Evolutionary conservation across 2,113 vertebrate genomes (phyloP), one percentile per base, ranked within the genome.

Genomic region (Anoura caudifer): DNA sequence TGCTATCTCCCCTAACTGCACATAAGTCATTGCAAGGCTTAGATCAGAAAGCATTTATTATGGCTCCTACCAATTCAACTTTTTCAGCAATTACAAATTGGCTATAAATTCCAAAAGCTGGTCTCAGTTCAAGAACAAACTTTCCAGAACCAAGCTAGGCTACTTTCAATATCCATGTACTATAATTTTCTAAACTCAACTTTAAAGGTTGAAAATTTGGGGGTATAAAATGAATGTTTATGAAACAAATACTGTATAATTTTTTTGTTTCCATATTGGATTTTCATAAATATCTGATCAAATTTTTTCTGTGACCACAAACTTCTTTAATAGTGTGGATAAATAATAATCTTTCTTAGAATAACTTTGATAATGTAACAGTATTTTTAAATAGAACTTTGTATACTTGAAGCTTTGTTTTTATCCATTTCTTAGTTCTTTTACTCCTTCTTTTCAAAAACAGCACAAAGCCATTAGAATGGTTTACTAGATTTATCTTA

Each of bases 401-500:
- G 4, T 65, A 2, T 5, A 41, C 3, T 19, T 38, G n/a, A 93
- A 80, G 26, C 65, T 65, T 84, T 43, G 6, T 52, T 93, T 94
- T 70, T 61, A 83, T 84, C 79, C 43, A 76, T 70, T 80, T n/a
- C 26, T 95, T 72, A 80, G 52, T 95, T 86, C 13, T 91, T 87
- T 94, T 67, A 69, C 19, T 85, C 11, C 1, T 88, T 73, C 67
- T 43, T 89, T 52, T 43, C 56, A 61, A 77, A 91, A 90, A 87
- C 31, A 87, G n/a, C 93, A 91, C 43, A 89, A 96, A 63, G 28
- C 88, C 59, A 87, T 87, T 89, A 96, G 61, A 84, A 90, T 6
- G 79, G 45, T 80, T 87, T 91, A 63, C 26, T 94, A 86, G 15
- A 73, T 97, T 95, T 94, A 76, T 96, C 93, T 97, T 94, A 77